Evolutionary conservation across 2,797 vertebrate genomes (phyloP), one percentile per base, ranked within the genome.

Genomic region (Sebastes paucispinis): DNA sequence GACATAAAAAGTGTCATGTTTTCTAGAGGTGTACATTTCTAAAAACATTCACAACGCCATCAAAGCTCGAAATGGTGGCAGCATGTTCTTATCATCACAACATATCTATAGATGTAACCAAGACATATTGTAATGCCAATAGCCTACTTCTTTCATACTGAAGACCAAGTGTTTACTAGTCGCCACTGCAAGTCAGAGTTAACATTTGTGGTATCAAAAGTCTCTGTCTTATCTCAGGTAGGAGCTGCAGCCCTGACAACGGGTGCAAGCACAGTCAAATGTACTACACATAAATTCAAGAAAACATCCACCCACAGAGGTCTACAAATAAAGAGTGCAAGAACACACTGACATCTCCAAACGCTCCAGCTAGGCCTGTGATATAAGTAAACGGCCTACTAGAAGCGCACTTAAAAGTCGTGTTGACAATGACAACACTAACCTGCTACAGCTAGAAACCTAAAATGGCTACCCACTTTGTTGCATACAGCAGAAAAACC

Each of bases 201-300:
- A 68, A 72, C 50, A 78, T 78, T 31, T 25, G 25, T 25, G 1
- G 34, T 36, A 68, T 75, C 52, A 47, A 68, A 52, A 69, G 24
- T 63, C 57, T 77, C 31, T 25, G 43, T 68, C 77, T 89, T 87
- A 89, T 90, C 83, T 88, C 71, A 63, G 59, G 69, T 84, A 29
- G 25, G 72, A 79, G 67, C 62, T 8, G 36, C 57, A 69, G 82
- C 70, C 43, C 67, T 27, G 52, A 63, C 68, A 69, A 85, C 55
- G 32, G 67, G 22, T 54, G 25, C 55, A 70, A 77, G 20, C 58
- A 59, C 39, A 5, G 77, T 65, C 65, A 32, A 50, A 81, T 36
- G 10, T 47, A 62, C 71, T 31, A 36, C 80, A 74, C 75, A 81
- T 5, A 54, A 65, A 80, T 62, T 67, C 14, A 76, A 77, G 58